Conservation (phyloP, 1,140 invertebrate species). For the Brachionus sp. region DNA sequence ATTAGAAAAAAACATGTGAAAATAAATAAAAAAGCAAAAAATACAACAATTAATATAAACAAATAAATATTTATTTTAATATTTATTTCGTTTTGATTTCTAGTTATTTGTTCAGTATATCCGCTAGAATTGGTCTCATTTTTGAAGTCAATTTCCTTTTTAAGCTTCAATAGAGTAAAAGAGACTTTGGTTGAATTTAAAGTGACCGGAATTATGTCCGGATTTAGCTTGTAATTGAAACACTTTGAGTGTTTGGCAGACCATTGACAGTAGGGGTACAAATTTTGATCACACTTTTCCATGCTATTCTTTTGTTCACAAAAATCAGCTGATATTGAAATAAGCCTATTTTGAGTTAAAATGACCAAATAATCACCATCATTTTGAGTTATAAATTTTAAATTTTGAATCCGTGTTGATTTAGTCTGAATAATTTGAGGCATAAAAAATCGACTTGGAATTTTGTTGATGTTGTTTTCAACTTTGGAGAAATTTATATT, state of each 20-base stretch:
- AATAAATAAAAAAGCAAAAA: neutral
- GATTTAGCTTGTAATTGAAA: neutral
- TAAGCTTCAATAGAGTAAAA: neutral
- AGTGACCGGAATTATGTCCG: neutral
- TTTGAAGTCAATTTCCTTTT: neutral
- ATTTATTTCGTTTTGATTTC: conserved; percentile 4
- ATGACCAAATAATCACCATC: neutral
- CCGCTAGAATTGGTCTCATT: neutral
- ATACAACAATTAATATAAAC: neutral
- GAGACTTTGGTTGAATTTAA: neutral
- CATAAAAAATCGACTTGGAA: neutral
- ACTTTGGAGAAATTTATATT: neutral
- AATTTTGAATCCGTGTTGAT: neutral
- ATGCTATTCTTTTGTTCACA: neutral
- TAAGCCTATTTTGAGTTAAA: neutral
- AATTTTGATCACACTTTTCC: neutral
- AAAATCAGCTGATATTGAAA: neutral
- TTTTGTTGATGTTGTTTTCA: neutral
- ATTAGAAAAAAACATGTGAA: neutral
- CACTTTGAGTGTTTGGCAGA: neutral
- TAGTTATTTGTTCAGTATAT: neutral
- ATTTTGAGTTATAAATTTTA: conserved; percentile 11
- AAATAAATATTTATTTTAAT: conserved; percentile 30
- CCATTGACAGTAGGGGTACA: conserved; percentile 2
- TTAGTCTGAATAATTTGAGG: neutral